phyloP scores from a whole-genome alignment of 2,113 vertebrate species.

The Athene cunicularia region DNA sequence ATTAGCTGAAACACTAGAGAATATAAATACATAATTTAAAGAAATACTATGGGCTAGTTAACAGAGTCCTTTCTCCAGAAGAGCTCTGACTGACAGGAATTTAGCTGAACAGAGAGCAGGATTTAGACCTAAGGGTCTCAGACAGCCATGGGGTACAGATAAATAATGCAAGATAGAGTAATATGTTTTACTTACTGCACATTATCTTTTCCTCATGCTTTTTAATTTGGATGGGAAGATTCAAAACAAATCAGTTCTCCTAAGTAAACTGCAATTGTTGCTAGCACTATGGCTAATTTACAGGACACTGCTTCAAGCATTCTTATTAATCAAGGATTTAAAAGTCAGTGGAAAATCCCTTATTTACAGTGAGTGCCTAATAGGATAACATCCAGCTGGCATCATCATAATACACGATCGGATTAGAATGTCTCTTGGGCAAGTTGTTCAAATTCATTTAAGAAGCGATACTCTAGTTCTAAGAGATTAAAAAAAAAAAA shows the following conservation, averaged over 20 bases:
- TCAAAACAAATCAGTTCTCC: slow-evolving; percentile 11
- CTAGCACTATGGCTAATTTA: slow-evolving; percentile 51
- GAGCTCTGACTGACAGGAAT: not conserved
- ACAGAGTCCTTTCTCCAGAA: not conserved
- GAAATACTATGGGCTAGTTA: not conserved
- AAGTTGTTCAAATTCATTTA: slow-evolving; percentile 39
- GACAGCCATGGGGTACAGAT: not conserved
- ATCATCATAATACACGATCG: not conserved
- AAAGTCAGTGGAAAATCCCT: slow-evolving; percentile 55
- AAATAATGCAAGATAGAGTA: not conserved
- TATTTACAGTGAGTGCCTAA: slow-evolving; percentile 51
- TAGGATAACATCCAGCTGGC: slow-evolving; percentile 58
- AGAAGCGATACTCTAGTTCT: not conserved
- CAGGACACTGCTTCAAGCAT: slow-evolving; percentile 49
- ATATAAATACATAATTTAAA: not conserved
- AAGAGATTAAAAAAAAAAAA: not conserved
- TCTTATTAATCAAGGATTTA: slow-evolving; percentile 65
- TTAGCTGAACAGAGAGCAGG: not conserved
- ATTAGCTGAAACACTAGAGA: not conserved
- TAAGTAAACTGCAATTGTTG: slow-evolving; percentile 46
- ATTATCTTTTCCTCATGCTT: not conserved
- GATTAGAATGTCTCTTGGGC: slow-evolving; percentile 51
- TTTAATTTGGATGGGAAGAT: slow-evolving; percentile 41
- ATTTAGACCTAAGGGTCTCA: not conserved
- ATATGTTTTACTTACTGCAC: not conserved